These are phyloP conservation scores for Epistrophe eligans DNA, from an alignment of 2,888 invertebrate genomes.

Conservation along the genomic window DNA sequence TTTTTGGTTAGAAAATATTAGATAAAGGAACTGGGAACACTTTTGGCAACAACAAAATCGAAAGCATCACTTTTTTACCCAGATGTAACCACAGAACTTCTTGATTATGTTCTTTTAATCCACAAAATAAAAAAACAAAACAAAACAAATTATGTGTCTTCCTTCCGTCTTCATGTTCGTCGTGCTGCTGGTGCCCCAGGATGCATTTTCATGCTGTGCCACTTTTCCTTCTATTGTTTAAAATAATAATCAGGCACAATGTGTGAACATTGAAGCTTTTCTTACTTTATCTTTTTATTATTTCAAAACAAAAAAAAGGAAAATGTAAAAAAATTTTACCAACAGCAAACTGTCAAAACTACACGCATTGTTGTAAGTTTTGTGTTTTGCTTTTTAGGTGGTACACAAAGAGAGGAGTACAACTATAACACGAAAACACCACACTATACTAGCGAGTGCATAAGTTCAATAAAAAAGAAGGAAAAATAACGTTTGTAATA, in stretches of 20 bases:
- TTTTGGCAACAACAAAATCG: background rate
- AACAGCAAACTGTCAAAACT: constrained; percentile 10
- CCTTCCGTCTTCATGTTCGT: background rate
- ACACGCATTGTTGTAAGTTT: constrained; percentile 4
- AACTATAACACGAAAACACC: constrained; percentile 4
- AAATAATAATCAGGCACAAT: background rate
- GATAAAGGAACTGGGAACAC: background rate
- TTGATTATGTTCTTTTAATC: background rate
- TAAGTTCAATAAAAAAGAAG: background rate
- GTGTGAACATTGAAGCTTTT: background rate
- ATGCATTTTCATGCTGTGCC: background rate
- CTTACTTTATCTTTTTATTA: background rate
- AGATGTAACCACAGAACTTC: background rate
- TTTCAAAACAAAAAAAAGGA: background rate
- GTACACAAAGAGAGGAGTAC: background rate
- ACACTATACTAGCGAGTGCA: background rate
- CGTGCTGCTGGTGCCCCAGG: background rate
- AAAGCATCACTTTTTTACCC: background rate
- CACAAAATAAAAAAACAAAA: background rate
- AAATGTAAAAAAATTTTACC: background rate
- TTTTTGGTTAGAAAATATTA: background rate
- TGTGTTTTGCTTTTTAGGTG: background rate
- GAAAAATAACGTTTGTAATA: background rate
- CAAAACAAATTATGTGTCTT: background rate
- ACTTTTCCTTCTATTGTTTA: background rate